phyloP scores from a whole-genome alignment of 2,113 vertebrate species.

The Ibidorhyncha struthersii region DNA sequence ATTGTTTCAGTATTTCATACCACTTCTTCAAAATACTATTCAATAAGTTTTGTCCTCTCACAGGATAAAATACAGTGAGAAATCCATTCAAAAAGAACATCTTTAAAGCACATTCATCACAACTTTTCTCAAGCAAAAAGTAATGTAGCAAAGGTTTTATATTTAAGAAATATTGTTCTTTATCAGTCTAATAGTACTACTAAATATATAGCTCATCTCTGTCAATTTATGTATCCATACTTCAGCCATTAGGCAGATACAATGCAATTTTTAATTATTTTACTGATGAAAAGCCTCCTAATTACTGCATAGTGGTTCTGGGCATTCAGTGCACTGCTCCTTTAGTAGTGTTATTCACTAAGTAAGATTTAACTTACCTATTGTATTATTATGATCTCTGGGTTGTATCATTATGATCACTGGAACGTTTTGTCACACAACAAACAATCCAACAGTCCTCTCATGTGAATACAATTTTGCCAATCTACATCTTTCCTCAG shows the following conservation, averaged over 20 bases:
- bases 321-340: not conserved
- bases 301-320: not conserved
- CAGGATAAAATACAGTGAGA: not conserved
- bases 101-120: not conserved
- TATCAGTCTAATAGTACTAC: not conserved
- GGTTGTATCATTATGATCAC: not conserved
- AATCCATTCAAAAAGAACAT: not conserved
- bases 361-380: not conserved
- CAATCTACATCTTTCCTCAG: not conserved
- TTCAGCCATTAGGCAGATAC: not conserved
- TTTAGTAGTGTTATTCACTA: not conserved
- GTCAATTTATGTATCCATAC: not conserved
- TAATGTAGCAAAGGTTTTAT: not conserved
- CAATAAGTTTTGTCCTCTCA: not conserved
- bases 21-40: not conserved
- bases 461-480: not conserved
- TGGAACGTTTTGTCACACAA: not conserved
- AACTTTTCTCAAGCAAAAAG: not conserved
- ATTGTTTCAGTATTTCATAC: not conserved
- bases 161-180: not conserved
- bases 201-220: not conserved
- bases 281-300: not conserved
- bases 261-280: conserved; percentile 3
- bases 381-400: not conserved
- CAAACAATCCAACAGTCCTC: not conserved